These are phyloP conservation scores for Tonatia bakeri DNA, from an alignment of 2,113 vertebrate species.

Conservation along the genomic window DNA sequence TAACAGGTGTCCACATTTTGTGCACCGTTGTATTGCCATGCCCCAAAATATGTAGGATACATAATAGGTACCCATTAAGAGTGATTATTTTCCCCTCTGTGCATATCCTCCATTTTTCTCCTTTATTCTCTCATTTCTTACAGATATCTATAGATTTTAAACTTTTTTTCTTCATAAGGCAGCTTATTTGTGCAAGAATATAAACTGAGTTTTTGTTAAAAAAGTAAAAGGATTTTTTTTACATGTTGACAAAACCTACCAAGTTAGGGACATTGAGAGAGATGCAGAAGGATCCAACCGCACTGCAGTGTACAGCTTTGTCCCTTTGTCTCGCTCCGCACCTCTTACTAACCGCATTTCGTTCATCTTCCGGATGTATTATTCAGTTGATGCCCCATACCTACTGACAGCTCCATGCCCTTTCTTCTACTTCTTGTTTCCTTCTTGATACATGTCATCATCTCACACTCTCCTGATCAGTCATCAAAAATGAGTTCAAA, in stretches of 20 bases:
- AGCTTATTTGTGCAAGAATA: neutral
- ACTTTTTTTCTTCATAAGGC: neutral
- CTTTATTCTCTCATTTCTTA: neutral
- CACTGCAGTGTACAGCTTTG: neutral
- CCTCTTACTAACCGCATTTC: neutral
- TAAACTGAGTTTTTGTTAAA: neutral
- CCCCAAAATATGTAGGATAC: neutral
- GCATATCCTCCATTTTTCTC: neutral
- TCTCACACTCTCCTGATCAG: neutral
- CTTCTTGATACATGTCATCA: neutral
- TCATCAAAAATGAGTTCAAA: constrained; percentile 1
- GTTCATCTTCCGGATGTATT: neutral
- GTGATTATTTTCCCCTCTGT: neutral
- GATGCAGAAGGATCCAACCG: neutral
- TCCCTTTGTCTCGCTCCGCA: neutral
- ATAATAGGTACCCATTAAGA: neutral
- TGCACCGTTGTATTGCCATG: neutral
- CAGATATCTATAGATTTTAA: neutral
- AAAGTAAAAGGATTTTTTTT: neutral
- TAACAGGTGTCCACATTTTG: neutral
- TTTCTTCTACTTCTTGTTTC: neutral
- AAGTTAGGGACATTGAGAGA: neutral
- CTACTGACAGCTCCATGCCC: neutral
- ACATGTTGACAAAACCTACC: neutral
- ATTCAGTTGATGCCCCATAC: neutral